These are phyloP conservation scores for Sapajus apella DNA, from an alignment of 2,113 vertebrate species.

Conservation along the genomic window DNA sequence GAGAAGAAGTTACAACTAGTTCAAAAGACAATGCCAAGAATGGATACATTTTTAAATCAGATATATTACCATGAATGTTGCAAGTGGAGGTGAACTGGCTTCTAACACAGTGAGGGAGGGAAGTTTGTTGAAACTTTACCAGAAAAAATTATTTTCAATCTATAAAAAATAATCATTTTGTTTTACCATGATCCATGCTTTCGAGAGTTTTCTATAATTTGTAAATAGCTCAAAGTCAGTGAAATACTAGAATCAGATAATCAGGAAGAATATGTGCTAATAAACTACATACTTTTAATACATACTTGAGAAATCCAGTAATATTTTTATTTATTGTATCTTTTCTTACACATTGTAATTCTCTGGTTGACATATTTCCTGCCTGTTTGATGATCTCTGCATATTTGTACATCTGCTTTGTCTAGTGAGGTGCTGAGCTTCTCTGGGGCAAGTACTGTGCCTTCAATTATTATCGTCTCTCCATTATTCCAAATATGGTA, in stretches of 20 bases:
- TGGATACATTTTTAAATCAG: background rate
- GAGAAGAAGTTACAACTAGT: background rate
- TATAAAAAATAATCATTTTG: background rate
- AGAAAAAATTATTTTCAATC: background rate
- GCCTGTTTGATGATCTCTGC: background rate
- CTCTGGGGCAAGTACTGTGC: background rate
- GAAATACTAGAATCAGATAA: background rate
- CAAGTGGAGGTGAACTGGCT: background rate
- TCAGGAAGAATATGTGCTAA: background rate
- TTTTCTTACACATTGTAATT: background rate
- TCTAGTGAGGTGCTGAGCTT: background rate
- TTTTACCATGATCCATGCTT: background rate
- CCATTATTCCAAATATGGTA: background rate
- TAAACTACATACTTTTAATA: background rate
- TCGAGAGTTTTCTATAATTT: background rate
- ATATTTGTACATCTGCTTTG: background rate
- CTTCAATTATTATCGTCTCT: background rate
- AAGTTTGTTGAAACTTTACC: background rate
- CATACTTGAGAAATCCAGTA: background rate
- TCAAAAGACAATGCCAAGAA: background rate
- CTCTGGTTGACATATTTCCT: background rate
- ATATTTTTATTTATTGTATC: background rate
- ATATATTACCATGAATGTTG: background rate
- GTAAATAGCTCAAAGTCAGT: background rate
- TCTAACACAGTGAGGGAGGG: background rate